Conservation (phyloP, 2,797 vertebrate species). For the Rhynchotus rufescens region DNA sequence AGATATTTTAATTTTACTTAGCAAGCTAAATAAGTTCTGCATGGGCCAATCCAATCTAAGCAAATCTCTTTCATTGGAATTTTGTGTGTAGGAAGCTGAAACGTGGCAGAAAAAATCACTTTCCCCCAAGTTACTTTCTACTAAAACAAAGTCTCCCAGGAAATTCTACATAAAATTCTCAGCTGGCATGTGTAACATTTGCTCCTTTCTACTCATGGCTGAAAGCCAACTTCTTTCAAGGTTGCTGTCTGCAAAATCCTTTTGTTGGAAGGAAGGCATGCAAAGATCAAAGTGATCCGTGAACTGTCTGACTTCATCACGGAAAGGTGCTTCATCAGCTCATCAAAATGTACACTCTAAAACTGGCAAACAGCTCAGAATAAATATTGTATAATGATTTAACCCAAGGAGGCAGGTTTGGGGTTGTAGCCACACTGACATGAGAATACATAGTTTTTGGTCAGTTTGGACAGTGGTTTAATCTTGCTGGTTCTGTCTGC, state of each 20-base stretch:
- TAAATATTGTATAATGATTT: slow-evolving; percentile 19
- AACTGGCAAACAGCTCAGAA: slow-evolving; percentile 9
- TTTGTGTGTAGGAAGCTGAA: neutral
- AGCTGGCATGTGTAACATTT: neutral
- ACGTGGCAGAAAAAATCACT: neutral
- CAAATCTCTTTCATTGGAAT: slow-evolving; percentile 20
- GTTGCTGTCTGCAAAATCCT: slow-evolving; percentile 28
- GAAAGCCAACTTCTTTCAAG: slow-evolving; percentile 30
- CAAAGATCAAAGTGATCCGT: slow-evolving; percentile 46
- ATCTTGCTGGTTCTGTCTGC: neutral
- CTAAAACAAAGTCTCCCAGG: neutral
- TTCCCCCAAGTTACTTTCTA: slow-evolving; percentile 20
- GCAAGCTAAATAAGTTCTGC: slow-evolving; percentile 47
- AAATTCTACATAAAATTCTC: slow-evolving; percentile 34
- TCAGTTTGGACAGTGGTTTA: neutral
- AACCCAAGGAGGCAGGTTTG: neutral
- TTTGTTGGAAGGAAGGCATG: neutral
- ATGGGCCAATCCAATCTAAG: slow-evolving; percentile 23
- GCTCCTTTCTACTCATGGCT: neutral
- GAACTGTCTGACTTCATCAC: neutral
- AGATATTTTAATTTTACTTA: slow-evolving; percentile 62
- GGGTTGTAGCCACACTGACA: neutral
- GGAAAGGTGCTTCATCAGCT: neutral
- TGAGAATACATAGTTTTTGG: neutral
- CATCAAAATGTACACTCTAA: slow-evolving; percentile 7